A percentile compares a stretch with the other conserved stretches of the same genome.
phyloP scores from a whole-genome alignment of 2,888 invertebrate species.

The Orthonevra nobilis region DNA sequence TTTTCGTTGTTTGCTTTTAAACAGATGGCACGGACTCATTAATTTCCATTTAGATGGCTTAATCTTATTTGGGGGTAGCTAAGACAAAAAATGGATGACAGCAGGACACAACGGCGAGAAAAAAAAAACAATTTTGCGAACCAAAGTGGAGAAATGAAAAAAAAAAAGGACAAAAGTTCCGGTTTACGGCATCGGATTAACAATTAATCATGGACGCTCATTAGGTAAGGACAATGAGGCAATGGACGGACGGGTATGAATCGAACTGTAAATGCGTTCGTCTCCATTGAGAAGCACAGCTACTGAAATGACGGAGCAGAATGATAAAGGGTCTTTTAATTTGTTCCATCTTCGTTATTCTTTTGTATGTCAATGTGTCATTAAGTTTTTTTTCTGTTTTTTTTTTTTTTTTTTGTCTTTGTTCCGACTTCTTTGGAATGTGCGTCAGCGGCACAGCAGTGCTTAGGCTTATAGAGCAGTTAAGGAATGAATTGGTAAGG shows the following conservation, averaged over 20 bases:
- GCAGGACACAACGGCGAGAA: background rate
- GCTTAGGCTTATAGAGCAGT: constrained; percentile 5
- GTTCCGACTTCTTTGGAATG: background rate
- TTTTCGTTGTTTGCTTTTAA: constrained; percentile 40
- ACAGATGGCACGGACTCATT: constrained; percentile 62
- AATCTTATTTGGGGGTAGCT: constrained; percentile 50
- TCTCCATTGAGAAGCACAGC: constrained; percentile 38
- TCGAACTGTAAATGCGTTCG: constrained; percentile 48
- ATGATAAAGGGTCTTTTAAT: constrained; percentile 53
- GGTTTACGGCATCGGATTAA: constrained; percentile 49
- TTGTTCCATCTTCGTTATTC: constrained; percentile 52
- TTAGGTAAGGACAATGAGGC: constrained; percentile 45
- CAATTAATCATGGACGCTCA: constrained; percentile 62
- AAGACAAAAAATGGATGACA: constrained; percentile 26
- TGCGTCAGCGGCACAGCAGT: background rate
- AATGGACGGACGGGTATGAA: constrained; percentile 26
- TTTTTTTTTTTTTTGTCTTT: background rate
- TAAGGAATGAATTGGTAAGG: background rate
- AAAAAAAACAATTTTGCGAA: constrained; percentile 8
- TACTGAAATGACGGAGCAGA: background rate
- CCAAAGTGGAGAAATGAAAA: constrained; percentile 7
- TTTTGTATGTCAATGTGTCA: constrained; percentile 49
- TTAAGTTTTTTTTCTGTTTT: constrained; percentile 11
- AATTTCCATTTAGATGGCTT: constrained; percentile 67
- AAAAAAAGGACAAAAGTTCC: constrained; percentile 50